Percentiles rank a stretch among this genome's conserved stretches.
Evolutionary conservation across 2,797 vertebrate genomes (phyloP).

Genomic region (Tinamus major): DNA sequence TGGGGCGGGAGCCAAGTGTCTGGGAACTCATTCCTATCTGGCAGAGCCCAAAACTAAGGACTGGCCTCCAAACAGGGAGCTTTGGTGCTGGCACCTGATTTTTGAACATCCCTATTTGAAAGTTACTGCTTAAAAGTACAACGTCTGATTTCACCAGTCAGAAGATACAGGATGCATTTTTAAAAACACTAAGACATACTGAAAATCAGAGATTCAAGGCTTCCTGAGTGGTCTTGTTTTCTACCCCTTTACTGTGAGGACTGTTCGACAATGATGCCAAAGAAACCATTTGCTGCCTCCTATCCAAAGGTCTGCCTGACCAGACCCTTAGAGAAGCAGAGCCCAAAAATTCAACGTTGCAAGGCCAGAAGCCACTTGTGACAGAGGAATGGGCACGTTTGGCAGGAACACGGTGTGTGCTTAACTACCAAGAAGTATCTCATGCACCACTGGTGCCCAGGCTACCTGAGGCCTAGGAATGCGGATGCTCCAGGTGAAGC

Average conservation of each 20-base stretch:
- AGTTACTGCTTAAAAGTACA: background rate
- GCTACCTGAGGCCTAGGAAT: background rate
- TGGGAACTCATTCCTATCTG: background rate
- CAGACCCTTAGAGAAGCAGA: too few species aligned
- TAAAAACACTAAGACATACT: background rate
- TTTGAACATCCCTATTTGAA: background rate
- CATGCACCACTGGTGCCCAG: rapidly evolving
- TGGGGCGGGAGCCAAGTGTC: rapidly evolving
- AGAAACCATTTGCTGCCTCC: background rate
- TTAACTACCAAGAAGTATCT: background rate
- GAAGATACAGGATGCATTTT: background rate
- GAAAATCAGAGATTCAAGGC: background rate
- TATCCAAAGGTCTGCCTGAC: too few species aligned
- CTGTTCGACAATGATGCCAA: background rate
- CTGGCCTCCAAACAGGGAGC: background rate
- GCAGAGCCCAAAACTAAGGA: background rate
- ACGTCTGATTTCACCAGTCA: rapidly evolving
- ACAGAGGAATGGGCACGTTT: background rate
- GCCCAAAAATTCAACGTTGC: background rate
- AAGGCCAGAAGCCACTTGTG: background rate
- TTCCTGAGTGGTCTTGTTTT: background rate
- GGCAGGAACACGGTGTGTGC: background rate
- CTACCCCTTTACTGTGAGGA: background rate
- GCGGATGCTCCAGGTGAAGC: background rate
- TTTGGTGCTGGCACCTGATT: background rate